These are phyloP conservation scores for Papilio gigon DNA, from an alignment of 2,888 invertebrate genomes.

Conservation along the genomic window DNA sequence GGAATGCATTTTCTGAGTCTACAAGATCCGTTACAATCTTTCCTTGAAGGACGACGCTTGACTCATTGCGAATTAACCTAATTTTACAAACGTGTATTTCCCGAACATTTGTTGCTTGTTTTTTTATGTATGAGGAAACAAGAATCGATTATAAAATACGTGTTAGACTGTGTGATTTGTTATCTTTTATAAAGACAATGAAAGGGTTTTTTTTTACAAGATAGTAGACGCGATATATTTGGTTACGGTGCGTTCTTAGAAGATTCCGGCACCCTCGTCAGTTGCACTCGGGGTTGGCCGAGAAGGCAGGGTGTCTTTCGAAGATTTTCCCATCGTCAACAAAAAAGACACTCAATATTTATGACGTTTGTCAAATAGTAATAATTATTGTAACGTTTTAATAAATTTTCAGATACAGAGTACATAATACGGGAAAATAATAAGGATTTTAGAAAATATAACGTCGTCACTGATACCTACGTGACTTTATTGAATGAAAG, in stretches of 20 bases:
- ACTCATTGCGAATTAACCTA: slow-evolving; percentile 18
- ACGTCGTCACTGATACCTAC: slow-evolving; percentile 55
- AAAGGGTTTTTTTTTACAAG: no score
- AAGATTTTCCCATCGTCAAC: no score
- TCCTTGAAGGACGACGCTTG: slow-evolving; percentile 34
- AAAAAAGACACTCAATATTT: no score
- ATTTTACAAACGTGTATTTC: slow-evolving; percentile 15
- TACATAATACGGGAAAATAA: slow-evolving; percentile 64
- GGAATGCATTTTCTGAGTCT: slow-evolving; percentile 17
- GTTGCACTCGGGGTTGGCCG: no score
- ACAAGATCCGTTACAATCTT: slow-evolving; percentile 34
- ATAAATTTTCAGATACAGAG: slow-evolving; percentile 62
- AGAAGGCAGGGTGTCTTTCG: no score
- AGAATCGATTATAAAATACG: neutral
- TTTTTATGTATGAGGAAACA: neutral
- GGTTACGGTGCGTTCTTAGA: no score
- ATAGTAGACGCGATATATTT: no score
- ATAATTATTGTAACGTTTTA: no score
- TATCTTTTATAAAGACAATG: neutral
- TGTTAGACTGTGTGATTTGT: neutral
- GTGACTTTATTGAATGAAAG: slow-evolving; percentile 56
- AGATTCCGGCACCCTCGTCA: no score
- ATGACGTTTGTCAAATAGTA: no score
- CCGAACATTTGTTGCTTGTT: neutral
- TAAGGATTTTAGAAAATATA: slow-evolving; percentile 61